Percentiles rank a stretch among this genome's conserved stretches.
Conservation (phyloP, 1,140 invertebrate species). For the Pseudomyrmex pallidus region DNA sequence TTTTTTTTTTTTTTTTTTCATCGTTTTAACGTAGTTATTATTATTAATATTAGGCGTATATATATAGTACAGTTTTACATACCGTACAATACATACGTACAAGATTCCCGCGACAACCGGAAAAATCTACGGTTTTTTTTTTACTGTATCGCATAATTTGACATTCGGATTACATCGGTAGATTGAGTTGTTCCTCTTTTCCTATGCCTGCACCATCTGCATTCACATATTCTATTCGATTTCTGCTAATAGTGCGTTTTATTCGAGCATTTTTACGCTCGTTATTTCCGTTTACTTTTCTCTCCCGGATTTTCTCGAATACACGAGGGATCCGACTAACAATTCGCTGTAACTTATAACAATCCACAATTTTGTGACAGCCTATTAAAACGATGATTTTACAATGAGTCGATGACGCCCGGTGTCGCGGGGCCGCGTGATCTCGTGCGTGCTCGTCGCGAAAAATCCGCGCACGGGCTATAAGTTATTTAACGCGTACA, state of each 20-base stretch:
- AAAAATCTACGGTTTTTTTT: conserved; percentile 32
- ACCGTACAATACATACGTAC: conserved; percentile 84
- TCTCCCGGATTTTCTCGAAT: conserved; percentile 18
- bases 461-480: conserved; percentile 76
- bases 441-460: neutral
- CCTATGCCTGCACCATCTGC: neutral
- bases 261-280: neutral
- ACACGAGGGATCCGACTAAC: conserved; percentile 1
- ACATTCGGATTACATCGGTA: conserved; percentile 15
- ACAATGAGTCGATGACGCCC: conserved; percentile 1
- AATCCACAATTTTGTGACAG: neutral
- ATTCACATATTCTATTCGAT: neutral
- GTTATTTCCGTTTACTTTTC: conserved; percentile 7
- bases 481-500: conserved; percentile 80
- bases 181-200: neutral
- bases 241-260: neutral
- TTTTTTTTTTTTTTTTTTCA: conserved; percentile 2
- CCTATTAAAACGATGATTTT: conserved; percentile 6
- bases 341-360: conserved; percentile 3
- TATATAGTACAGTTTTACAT: conserved; percentile 79
- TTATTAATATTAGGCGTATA: conserved; percentile 79
- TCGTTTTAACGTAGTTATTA: conserved; percentile 73
- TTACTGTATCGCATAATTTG: neutral
- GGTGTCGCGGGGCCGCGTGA: conserved; percentile 38
- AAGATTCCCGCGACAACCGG: conserved; percentile 76